Conservation (phyloP, 2,888 invertebrate species). For the Epistrophe eligans region DNA sequence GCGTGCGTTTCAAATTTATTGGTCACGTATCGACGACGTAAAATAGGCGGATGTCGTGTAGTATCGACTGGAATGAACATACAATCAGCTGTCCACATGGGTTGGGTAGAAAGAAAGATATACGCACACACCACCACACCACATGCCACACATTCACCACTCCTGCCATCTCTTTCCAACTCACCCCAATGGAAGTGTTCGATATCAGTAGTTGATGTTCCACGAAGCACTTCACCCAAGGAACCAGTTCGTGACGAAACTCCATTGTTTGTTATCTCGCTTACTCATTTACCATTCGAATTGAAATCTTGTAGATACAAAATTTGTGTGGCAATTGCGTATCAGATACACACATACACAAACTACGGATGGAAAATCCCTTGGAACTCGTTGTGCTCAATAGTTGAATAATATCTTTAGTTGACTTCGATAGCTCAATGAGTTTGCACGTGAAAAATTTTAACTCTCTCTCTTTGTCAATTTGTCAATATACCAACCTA, state of each 20-base stretch:
- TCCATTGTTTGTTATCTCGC: slow-evolving; percentile 31
- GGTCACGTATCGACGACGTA: slow-evolving; percentile 72
- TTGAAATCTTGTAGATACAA: slow-evolving; percentile 42
- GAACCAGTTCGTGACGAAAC: slow-evolving; percentile 75
- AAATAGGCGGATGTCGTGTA: slow-evolving; percentile 74
- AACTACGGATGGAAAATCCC: slow-evolving; percentile 70
- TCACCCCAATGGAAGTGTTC: slow-evolving; percentile 12
- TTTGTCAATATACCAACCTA: slow-evolving; percentile 58
- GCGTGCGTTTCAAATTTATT: slow-evolving; percentile 75
- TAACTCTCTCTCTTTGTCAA: slow-evolving; percentile 78
- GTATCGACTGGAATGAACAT: slow-evolving; percentile 65
- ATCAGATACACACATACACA: slow-evolving; percentile 66
- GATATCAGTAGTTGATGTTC: slow-evolving; percentile 15
- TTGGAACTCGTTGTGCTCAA: slow-evolving; percentile 79
- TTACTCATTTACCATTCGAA: slow-evolving; percentile 16
- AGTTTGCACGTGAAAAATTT: slow-evolving; percentile 84
- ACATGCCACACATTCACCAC: neutral
- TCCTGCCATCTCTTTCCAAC: slow-evolving; percentile 50
- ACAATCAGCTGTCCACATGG: slow-evolving; percentile 75
- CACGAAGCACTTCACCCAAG: slow-evolving; percentile 28
- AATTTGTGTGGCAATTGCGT: slow-evolving; percentile 64
- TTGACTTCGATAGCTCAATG: slow-evolving; percentile 84
- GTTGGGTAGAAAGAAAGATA: slow-evolving; percentile 61
- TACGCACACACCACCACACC: slow-evolving; percentile 32
- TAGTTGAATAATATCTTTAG: slow-evolving; percentile 83